Base-by-base conservation (phyloP, 2,888 invertebrate species). In the Cerastis rubricosa region DNA sequence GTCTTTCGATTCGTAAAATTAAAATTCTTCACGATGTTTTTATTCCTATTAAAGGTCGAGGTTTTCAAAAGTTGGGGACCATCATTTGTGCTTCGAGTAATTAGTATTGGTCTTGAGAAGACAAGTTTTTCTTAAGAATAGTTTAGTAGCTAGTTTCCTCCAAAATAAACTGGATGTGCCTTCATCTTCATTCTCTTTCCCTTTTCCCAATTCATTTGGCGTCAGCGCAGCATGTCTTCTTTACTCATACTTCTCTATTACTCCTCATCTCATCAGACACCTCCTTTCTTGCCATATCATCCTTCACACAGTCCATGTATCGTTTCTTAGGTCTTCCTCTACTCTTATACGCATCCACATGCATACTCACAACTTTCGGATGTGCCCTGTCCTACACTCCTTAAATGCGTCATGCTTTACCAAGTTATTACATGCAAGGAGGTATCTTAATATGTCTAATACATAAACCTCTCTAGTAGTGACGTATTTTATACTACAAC, bases 401-500 rank as follows among this genome's bases (percentile, higher is more conserved):
- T 49, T 19, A 6, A 9, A 29, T 63, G 19, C 51, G 76, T 76
- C 35, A 35, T 14, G 6, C 0, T 61, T 47, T 29, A 51, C 7
- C 12, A 3, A 63, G 43, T 14, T n/a, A 29, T 43, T n/a, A 2
- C 29, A 49, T 61, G 1, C 59, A 59, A 25, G 4, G 2, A 61
- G 61, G 12, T 49, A 74, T 49, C 29, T 22, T 66, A 78, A 54
- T 47, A 6, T 64, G 7, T 45, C 25, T 2, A 6, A 47, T 35
- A 40, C 40, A 40, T n/a, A n/a, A 0, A 9, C 43, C 22, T 65
- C 17, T 35, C 9, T 6, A 14, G 11, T 5, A 8, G 29, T 72
- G 74, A 80, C 73, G 80, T 73, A 57, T 49, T 29, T 80, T 25
- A 7, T 25, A 35, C 40, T n/a, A 4, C 1, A 47, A 7, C n/a